These are phyloP conservation scores for Myxocyprinus asiaticus DNA, from an alignment of 2,113 vertebrate species.

Conservation along the genomic window DNA sequence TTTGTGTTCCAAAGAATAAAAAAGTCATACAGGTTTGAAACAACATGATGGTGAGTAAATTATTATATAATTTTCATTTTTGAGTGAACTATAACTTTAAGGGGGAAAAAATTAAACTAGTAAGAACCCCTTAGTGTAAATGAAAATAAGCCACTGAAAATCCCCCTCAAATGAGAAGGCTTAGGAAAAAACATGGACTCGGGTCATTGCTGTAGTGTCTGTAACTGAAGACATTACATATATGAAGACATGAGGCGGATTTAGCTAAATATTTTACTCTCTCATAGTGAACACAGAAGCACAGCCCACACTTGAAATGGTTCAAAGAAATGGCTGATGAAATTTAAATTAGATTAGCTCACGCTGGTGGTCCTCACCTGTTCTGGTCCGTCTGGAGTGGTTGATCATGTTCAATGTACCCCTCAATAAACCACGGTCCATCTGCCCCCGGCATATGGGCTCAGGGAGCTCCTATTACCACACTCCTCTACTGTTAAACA, in stretches of 20 bases:
- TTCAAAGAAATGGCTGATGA: conserved; percentile 42
- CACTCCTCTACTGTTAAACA: conserved; percentile 23
- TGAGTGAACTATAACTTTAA: neutral
- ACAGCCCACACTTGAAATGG: conserved; percentile 9
- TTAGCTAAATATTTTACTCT: conserved; percentile 32
- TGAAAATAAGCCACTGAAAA: conserved; percentile 49
- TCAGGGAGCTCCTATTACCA: conserved; percentile 46
- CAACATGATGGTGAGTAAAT: too few species aligned
- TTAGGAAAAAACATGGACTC: conserved; percentile 15
- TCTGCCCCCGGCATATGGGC: conserved; percentile 56
- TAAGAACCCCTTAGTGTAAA: conserved; percentile 26
- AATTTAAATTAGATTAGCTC: conserved; percentile 47
- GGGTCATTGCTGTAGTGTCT: conserved; percentile 31
- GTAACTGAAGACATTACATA: conserved; percentile 28
- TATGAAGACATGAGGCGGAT: conserved; percentile 36
- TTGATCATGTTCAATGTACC: conserved; percentile 39
- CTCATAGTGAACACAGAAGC: neutral
- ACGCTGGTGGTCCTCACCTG: conserved; percentile 37
- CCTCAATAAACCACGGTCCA: conserved; percentile 41
- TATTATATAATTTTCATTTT: too few species aligned
- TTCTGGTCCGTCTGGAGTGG: conserved; percentile 25
- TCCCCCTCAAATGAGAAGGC: conserved; percentile 36
- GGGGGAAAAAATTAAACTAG: too few species aligned
- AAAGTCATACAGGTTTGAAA: too few species aligned
- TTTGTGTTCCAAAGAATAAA: neutral